A percentile compares a stretch with the other conserved stretches of the same genome.
phyloP scores from a whole-genome alignment of 2,888 invertebrate species.

The Liopterus haemorrhoidalis region DNA sequence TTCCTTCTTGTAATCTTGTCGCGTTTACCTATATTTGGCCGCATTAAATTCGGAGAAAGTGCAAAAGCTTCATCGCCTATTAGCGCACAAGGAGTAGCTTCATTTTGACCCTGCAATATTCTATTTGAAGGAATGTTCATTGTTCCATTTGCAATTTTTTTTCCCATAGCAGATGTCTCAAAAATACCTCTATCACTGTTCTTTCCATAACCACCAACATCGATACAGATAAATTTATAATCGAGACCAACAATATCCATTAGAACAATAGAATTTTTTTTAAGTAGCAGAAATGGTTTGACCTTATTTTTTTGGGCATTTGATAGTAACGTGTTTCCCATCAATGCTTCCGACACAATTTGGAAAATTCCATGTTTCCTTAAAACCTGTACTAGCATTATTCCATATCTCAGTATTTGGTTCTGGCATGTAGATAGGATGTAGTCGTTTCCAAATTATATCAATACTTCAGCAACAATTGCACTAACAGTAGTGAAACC shows the following conservation, averaged over 20 bases:
- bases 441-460: constrained; percentile 33
- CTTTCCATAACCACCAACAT: constrained; percentile 25
- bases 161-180: too few relatives aligned
- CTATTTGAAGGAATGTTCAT: too few relatives aligned
- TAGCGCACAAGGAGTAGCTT: constrained; percentile 26
- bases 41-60: constrained; percentile 25
- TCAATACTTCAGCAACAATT: constrained; percentile 35
- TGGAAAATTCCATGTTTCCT: constrained; percentile 29
- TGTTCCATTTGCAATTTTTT: too few relatives aligned
- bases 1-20: constrained; percentile 25
- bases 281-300: constrained; percentile 26
- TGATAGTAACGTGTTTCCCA: constrained; percentile 27
- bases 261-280: constrained; percentile 17
- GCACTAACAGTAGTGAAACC: constrained; percentile 31
- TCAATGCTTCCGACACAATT: constrained; percentile 28
- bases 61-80: constrained; percentile 30
- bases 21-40: constrained; percentile 28
- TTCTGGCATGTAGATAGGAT: constrained; percentile 28
- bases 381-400: constrained; percentile 20
- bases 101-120: constrained; percentile 20
- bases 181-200: too few relatives aligned
- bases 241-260: constrained; percentile 15
- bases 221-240: too few relatives aligned
- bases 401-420: constrained; percentile 30
- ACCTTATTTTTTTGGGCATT: constrained; percentile 27